Base-by-base conservation (phyloP, 2,113 vertebrate species). In the Lamprotornis superbus region DNA sequence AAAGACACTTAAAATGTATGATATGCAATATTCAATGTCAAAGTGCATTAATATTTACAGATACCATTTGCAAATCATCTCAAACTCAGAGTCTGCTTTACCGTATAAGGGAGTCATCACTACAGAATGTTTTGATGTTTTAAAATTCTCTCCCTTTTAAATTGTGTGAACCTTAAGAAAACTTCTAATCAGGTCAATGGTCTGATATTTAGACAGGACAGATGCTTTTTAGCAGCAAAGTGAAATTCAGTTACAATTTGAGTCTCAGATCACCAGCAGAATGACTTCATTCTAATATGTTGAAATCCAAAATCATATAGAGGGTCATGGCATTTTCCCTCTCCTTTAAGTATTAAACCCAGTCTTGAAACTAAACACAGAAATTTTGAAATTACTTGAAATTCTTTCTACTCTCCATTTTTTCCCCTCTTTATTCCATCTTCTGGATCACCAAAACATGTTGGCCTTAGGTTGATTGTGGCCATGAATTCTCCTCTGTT, bases 1-100 rank as follows among this genome's bases (percentile, higher is more conserved):
- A 87, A 88, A 95, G 80, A 1, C 65, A 88, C 47, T 96, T 93
- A 44, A 90, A 88, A 94, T 96, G 85, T 39, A 93, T 93, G 79
- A 83, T 77, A 83, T 92, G 69, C n/a, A 3, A 40, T 44, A 63
- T 85, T 87, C 78, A 79, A 30, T 94, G 76, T 92, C 93, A 83
- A 87, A 94, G 91, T 82, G 44, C 92, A 90, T 96, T 95, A 95
- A 93, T 96, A 93, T 93, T 96, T 95, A 91, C 84, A 93, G 82
- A 74, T 56, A 73, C 24, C 25, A 53, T 79, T 95, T 94, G 79
- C 84, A 96, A 90, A 86, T 88, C 46, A 22, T 87, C 47, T 79
- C 68, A 73, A 86, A 56, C 30, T 71, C 6, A 0, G 23, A 69
- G 42, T 55, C 80, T 90, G 53, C 42, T 73, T 86, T 93, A 52